Evolutionary conservation across 2,797 vertebrate species (phyloP), one percentile per base, ranked within the genome.

Genomic region (Nannoperca obscura): DNA sequence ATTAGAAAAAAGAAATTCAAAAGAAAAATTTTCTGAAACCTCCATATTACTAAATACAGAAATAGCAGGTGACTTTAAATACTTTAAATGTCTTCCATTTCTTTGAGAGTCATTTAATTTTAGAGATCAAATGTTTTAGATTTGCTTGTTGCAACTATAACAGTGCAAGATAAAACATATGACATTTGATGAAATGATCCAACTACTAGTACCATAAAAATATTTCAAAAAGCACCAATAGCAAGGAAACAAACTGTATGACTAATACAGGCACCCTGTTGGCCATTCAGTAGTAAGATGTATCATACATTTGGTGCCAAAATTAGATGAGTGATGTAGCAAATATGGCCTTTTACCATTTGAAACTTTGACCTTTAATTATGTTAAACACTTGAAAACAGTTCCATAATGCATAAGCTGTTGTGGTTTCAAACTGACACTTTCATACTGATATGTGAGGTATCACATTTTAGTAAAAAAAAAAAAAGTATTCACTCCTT

Each of bases 341-440:
- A 69, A 53, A 49, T 65, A 47, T 20, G 20, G 22, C 49, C 24
- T 78, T 78, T 75, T 15, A 46, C 53, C 52, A 10, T 71, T 42
- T 67, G 12, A 72, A 69, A 74, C 30, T 3, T 59, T 67, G 34
- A 63, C 54, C 66, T 81, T 70, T 74, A 50, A 74, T 77, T 71
- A 57, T 59, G 32, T 34, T 44, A 47, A 71, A 78, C 15, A 53
- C n/a, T 7, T 59, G n/a, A 67, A 58, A 85, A 47, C 40, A 49
- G 15, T 36, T 61, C 27, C 32, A 70, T 38, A 52, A 72, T 55
- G 30, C 42, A 62, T 27, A 30, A 55, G 7, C 1, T 1, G 0
- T 24, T 54, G 19, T 38, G 52, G 13, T 71, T 62, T 66, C 19
- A 71, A 44, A 70, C 47, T 34, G 50, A 59, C 46, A 42, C 15